These are phyloP conservation scores for Netelia melanura DNA, from an alignment of 2,888 invertebrate species.

Conservation along the genomic window DNA sequence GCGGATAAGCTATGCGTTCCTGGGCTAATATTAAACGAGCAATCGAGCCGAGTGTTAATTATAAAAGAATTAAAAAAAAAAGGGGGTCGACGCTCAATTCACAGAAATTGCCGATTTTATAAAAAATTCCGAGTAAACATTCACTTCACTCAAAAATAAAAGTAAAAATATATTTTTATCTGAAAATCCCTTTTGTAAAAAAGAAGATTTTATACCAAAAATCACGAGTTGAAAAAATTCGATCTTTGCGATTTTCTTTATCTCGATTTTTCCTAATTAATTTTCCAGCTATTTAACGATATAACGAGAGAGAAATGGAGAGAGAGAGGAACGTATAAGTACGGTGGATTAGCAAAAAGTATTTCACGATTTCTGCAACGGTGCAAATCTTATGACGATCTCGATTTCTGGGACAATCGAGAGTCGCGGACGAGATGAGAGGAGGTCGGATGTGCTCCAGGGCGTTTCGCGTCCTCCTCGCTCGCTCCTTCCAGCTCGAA, in stretches of 20 bases:
- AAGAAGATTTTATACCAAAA: background rate
- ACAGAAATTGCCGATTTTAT: slow-evolving; percentile 22
- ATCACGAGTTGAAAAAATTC: background rate
- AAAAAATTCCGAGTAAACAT: background rate
- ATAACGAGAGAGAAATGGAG: background rate
- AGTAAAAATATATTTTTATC: background rate
- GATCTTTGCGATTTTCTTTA: slow-evolving; percentile 11
- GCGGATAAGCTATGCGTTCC: background rate
- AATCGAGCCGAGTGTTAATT: slow-evolving; percentile 30
- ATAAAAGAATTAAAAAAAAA: slow-evolving; percentile 9
- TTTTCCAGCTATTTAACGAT: slow-evolving; percentile 5
- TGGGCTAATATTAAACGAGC: slow-evolving; percentile 17
- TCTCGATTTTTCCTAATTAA: slow-evolving; percentile 42
- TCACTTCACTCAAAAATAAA: background rate
- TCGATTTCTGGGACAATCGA: slow-evolving; percentile 60
- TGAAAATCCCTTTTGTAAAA: too few species aligned
- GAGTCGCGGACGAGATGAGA: slow-evolving; percentile 38
- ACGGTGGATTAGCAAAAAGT: slow-evolving; percentile 23
- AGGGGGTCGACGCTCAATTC: slow-evolving; percentile 24
- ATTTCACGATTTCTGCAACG: slow-evolving; percentile 29
- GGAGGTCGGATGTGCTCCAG: slow-evolving; percentile 59
- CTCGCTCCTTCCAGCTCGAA: slow-evolving; percentile 12
- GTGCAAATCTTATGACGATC: slow-evolving; percentile 49
- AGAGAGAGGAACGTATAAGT: background rate
- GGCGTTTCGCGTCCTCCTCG: slow-evolving; percentile 47